Evolutionary conservation across 2,113 vertebrate species (phyloP).

Genomic region (Oreochromis spilurus): DNA sequence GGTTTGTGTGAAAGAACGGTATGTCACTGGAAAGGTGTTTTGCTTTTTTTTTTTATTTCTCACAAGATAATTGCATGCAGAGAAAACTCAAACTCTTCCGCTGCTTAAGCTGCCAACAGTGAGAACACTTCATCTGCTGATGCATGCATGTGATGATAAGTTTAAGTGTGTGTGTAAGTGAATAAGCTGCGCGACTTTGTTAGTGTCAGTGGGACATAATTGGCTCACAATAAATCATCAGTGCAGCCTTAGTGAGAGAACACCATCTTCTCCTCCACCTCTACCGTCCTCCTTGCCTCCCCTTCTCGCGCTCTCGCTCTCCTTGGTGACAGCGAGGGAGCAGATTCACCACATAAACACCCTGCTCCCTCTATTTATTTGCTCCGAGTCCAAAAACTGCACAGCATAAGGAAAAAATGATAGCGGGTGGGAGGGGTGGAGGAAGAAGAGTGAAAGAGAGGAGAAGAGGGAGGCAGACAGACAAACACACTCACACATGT

Average conservation of each 20-base stretch:
- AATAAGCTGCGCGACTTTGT: conserved; percentile 37
- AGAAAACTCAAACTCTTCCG: conserved; percentile 2
- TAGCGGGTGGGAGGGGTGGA: background rate
- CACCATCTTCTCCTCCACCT: conserved; percentile 38
- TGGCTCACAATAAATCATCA: conserved; percentile 49
- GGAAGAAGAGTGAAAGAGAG: background rate
- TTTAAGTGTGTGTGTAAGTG: background rate
- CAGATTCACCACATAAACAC: conserved; percentile 46
- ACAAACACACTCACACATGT: conserved; percentile 7
- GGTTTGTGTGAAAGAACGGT: background rate
- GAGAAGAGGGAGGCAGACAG: background rate
- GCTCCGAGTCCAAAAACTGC: conserved; percentile 61
- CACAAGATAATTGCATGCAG: conserved; percentile 21
- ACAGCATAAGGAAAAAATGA: conserved; percentile 49
- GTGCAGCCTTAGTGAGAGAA: conserved; percentile 38
- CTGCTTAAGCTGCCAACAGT: conserved; percentile 6
- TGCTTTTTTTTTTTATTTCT: background rate
- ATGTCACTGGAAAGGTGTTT: conserved; percentile 9
- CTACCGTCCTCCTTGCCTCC: conserved; percentile 1
- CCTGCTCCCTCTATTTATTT: conserved; percentile 54
- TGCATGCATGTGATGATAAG: background rate
- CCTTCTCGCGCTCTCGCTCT: conserved; percentile 1
- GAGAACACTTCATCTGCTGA: conserved; percentile 14
- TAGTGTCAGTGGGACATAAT: conserved; percentile 40
- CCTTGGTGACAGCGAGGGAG: conserved; percentile 38